Base-by-base conservation (phyloP, 2,888 invertebrate genomes). In the Folsomia manolachei region DNA sequence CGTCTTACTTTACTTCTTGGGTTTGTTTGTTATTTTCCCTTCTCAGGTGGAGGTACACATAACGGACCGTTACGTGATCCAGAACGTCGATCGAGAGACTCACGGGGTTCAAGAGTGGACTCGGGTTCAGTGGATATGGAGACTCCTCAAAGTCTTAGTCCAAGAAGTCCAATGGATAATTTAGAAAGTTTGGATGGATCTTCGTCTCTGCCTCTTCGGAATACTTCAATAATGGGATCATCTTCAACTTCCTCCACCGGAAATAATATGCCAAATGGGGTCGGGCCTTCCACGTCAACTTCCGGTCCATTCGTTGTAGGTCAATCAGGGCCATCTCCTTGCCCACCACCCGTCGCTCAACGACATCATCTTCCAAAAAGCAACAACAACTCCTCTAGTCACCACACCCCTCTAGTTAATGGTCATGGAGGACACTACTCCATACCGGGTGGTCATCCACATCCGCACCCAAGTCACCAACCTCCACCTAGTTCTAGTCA, bases 91-190 rank as follows among this genome's bases (percentile, higher is more conserved):
- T 78, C 79, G 9, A 62, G 76, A 62, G 75, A 77, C 63, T 78
- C 81, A 2, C 72, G 82, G 63, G 81, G 82, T 74, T 83, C 83
- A 1, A 79, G 82, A 52, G 82, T 83, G 27, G 83, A 83, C 75
- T 83, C 83, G 1, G 83, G 82, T 24, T 83, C 84, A 63, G 86
- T 85, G 74, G 84, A 82, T 76, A 81, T 82, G 78, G 83, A 82
- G 72, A 83, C 84, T 23, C 83, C 84, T 2, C 82, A 82, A 71
- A 82, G 82, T 75, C 78, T 83, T 26, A 83, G 83, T 63, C 84
- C 84, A 4, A 81, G 83, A 72, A 83, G 83, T 75, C 83, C 84
- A 73, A 80, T 79, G 70, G 82, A 82, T 71, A 80, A 77, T n/a
- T 78, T 82, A 71, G 81, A 80, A 62, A 71, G 75, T 53, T 74